Evolutionary conservation across 2,113 vertebrate genomes (phyloP).

Genomic region (Saccopteryx leptura): DNA sequence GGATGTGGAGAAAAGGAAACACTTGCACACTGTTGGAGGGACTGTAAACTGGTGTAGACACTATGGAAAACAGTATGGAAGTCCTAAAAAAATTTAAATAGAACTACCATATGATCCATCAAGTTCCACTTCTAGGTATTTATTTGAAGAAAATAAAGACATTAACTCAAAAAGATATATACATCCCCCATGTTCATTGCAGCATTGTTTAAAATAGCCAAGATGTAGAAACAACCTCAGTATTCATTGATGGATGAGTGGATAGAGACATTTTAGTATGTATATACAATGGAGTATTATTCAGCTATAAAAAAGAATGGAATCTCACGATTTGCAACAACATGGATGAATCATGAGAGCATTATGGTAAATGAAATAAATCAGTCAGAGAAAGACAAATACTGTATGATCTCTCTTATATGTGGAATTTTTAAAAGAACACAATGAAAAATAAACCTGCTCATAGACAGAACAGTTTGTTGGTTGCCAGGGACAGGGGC

Average conservation of each 20-base stretch:
- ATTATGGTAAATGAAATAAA: not conserved
- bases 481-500: not conserved
- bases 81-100: not conserved
- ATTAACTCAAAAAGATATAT: not conserved
- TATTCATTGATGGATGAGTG: not conserved
- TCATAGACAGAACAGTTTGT: not conserved
- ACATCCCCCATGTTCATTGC: not conserved
- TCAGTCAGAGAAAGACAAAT: not conserved
- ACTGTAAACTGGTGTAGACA: not conserved
- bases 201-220: not conserved
- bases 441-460: not conserved
- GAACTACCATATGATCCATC: not conserved
- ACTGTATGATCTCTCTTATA: not conserved
- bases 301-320: not conserved
- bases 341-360: not conserved
- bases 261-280: not conserved
- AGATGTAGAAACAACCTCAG: not conserved
- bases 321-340: not conserved
- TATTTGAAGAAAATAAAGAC: not conserved
- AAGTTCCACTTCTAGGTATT: not conserved
- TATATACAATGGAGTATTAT: not conserved
- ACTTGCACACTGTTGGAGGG: not conserved
- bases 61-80: not conserved
- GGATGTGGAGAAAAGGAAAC: not conserved
- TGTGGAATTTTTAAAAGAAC: not conserved